Conservation (phyloP, 64 coral and sea anemone genomes). For the Montipora foliosa region DNA sequence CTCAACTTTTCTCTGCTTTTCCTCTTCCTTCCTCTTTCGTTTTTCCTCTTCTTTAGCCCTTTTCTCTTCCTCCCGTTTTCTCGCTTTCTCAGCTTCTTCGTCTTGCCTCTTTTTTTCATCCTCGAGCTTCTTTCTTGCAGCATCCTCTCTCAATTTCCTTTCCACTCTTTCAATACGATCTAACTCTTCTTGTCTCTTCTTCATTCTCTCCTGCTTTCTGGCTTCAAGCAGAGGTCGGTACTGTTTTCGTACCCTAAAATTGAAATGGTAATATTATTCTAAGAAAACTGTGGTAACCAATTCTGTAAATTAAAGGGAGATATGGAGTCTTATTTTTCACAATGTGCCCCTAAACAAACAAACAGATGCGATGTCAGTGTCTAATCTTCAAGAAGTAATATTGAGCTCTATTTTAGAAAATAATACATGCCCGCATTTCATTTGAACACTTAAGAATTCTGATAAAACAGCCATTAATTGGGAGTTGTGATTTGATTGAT, state of each 20-base stretch:
- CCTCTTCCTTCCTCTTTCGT: constrained; percentile 10
- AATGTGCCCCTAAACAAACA: too few relatives aligned
- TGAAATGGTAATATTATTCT: background rate
- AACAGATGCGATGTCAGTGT: too few relatives aligned
- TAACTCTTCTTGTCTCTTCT: constrained; percentile 67
- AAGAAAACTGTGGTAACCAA: too few relatives aligned
- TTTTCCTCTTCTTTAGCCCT: background rate
- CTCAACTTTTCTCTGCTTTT: background rate
- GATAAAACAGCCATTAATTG: too few relatives aligned
- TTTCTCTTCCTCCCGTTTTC: constrained; percentile 26
- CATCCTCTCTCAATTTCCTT: constrained; percentile 60
- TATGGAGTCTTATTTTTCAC: too few relatives aligned
- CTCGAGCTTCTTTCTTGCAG: constrained; percentile 48
- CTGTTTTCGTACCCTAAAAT: constrained; percentile 60
- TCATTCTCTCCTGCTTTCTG: constrained; percentile 48
- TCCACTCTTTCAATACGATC: constrained; percentile 75
- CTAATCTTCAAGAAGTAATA: too few relatives aligned
- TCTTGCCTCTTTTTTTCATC: constrained; percentile 27
- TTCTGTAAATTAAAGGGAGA: background rate
- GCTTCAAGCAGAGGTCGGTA: constrained; percentile 56
- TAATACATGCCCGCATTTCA: too few relatives aligned
- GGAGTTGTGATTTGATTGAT: too few relatives aligned
- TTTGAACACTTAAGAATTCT: too few relatives aligned
- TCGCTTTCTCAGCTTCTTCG: constrained; percentile 12
- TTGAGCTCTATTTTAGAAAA: too few relatives aligned